Conservation (phyloP, 2,888 invertebrate genomes). For the Steinernema hermaphroditum region DNA sequence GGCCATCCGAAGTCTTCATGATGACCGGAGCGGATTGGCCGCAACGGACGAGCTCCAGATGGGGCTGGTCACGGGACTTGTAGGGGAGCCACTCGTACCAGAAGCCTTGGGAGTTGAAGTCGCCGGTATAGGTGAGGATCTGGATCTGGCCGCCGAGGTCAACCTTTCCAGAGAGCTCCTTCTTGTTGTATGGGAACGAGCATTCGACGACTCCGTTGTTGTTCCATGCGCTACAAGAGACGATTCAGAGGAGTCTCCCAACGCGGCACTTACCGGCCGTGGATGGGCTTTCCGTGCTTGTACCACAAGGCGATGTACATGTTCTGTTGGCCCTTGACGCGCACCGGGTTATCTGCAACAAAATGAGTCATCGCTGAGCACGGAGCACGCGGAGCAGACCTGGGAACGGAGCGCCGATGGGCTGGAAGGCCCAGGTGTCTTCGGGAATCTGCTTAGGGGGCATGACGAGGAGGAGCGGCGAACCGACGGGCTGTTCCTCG, state of each 20-base stretch:
- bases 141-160: constrained; percentile 56
- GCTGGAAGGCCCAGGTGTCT: constrained; percentile 50
- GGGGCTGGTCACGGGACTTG: constrained; percentile 41
- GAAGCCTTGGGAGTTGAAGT: constrained; percentile 46
- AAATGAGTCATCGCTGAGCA: background rate
- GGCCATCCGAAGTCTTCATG: constrained; percentile 41
- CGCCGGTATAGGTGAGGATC: constrained; percentile 53
- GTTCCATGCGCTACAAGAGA: constrained; percentile 44
- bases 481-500: too few species aligned
- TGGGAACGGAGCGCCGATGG: constrained; percentile 57
- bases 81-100: constrained; percentile 56
- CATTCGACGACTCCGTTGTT: constrained; percentile 56
- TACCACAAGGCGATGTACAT: constrained; percentile 57
- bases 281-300: constrained; percentile 56
- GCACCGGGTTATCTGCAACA: constrained; percentile 33
- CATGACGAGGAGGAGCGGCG: constrained; percentile 9
- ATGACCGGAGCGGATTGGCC: constrained; percentile 53
- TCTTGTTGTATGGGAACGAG: constrained; percentile 52
- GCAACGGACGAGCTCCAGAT: constrained; percentile 44
- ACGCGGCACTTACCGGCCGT: constrained; percentile 40
- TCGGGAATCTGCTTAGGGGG: constrained; percentile 36
- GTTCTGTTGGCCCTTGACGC: constrained; percentile 48
- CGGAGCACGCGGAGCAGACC: constrained; percentile 41
- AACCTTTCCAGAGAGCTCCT: constrained; percentile 49
- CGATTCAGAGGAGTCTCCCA: background rate